Base-by-base conservation (phyloP, 2,113 vertebrate genomes). In the Muntiacus muntjak region DNA sequence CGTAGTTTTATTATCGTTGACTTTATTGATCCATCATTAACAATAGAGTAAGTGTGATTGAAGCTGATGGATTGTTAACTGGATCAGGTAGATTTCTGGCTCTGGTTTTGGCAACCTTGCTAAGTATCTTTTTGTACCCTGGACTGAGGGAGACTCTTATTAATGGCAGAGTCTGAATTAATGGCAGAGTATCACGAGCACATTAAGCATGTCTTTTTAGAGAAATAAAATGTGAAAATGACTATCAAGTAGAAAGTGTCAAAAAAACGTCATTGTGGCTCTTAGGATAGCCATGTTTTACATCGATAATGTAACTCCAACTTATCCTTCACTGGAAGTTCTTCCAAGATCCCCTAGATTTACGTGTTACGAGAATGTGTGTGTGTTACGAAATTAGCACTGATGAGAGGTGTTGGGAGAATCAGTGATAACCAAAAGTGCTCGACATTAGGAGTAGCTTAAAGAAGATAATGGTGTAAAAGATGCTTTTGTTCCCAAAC, bases 161-260 rank as follows among this genome's bases (percentile, higher is more conserved):
- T 47, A 47, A 47, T 47, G 47, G 47, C 47, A 47, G 47, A 98
- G 97, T 54, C 95, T 94, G 97, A 87, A 97, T 98, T 98, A 98
- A 93, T 98, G 96, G 97, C 88, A 95, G 93, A 93, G 94, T 95
- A 96, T 96, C 62, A 57, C 1, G 14, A 97, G 64, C 82, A 88
- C 94, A 98, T 98, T 97, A 97, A 97, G 96, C 58, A 67, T 98
- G 96, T 95, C 98, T 98, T 98, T 98, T 97, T 97, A 97, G 97
- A 98, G 98, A 98, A 98, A 97, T 11, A 97, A 95, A 98, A 97
- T 47, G 85, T 92, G 94, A 96, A 98, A 98, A 98, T 97, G 98
- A 87, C 81, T 97, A 81, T 97, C 94, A 94, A 97, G 96, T 93
- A 98, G 96, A 93, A 95, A 88, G 71, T 95, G 92, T 97, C 91